Conservation (phyloP, 2,888 invertebrate species). For the Noctua fimbriata region DNA sequence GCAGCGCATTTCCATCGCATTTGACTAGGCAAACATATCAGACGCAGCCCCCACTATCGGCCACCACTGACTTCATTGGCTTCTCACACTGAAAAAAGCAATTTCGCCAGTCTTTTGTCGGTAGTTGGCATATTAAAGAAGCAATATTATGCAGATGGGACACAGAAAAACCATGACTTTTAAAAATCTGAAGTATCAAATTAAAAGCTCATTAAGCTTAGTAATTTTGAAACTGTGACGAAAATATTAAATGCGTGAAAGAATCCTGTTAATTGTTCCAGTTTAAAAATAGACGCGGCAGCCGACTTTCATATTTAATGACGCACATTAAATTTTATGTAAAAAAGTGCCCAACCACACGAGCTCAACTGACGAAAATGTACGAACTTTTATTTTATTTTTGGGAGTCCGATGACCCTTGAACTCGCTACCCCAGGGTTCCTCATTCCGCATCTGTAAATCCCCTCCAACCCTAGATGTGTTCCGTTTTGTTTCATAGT, state of each 20-base stretch:
- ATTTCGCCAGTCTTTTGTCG: constrained; percentile 82
- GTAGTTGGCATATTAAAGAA: constrained; percentile 86
- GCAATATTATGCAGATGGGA: constrained; percentile 88
- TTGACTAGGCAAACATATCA: constrained; percentile 89
- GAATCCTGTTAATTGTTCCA: constrained; percentile 30
- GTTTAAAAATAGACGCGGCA: constrained; percentile 28
- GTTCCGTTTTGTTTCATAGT: constrained; percentile 81
- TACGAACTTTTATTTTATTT: constrained; percentile 55
- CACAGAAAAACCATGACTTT: constrained; percentile 65
- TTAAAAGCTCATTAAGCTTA: constrained; percentile 51
- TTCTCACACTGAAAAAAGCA: constrained; percentile 86
- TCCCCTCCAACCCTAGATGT: constrained; percentile 69
- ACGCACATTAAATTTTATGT: constrained; percentile 33
- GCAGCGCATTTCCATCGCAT: constrained; percentile 87
- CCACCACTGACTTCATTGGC: constrained; percentile 83
- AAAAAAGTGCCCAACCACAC: constrained; percentile 42
- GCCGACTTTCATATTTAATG: constrained; percentile 53
- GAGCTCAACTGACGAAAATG: constrained; percentile 38
- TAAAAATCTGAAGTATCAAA: constrained; percentile 54
- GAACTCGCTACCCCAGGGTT: constrained; percentile 41
- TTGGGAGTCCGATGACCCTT: constrained; percentile 52
- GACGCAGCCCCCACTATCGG: constrained; percentile 82
- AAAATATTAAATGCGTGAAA: constrained; percentile 29
- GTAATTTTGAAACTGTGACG: constrained; percentile 11
- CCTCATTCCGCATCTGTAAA: constrained; percentile 62